Percentiles rank a stretch among this genome's conserved stretches.
phyloP scores from a whole-genome alignment of 2,888 invertebrate genomes.

The Crematogaster levior region DNA sequence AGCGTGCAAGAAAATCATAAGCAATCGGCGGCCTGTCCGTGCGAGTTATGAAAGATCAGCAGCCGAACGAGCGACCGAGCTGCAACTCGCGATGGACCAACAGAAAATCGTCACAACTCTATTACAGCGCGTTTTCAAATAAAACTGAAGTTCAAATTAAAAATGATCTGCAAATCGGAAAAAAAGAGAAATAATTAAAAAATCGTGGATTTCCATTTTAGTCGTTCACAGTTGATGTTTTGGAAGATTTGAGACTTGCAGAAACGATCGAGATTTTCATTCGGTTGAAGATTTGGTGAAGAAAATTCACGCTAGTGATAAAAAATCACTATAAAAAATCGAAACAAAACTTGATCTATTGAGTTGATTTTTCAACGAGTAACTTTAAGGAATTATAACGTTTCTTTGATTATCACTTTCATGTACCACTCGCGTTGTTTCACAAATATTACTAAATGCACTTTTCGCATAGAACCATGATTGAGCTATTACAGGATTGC shows the following conservation, averaged over 20 bases:
- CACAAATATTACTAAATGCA: background rate
- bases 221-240: background rate
- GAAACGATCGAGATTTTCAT: background rate
- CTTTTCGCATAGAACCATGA: background rate
- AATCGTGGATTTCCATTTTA: background rate
- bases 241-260: background rate
- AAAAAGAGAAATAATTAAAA: background rate
- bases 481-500: background rate
- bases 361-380: no score
- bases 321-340: no score
- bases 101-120: background rate
- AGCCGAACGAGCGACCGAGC: background rate
- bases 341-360: background rate
- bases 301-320: no score
- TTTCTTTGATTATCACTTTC: background rate
- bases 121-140: background rate
- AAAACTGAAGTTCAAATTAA: background rate
- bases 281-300: background rate
- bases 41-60: background rate
- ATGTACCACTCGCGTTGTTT: conserved; percentile 9
- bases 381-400: background rate
- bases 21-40: conserved; percentile 1
- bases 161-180: background rate
- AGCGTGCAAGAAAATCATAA: conserved; percentile 45
- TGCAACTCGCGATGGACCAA: background rate